Evolutionary conservation across 1,140 invertebrate species (phyloP), one percentile per base, ranked within the genome.

Genomic region (Lepidurus apus): DNA sequence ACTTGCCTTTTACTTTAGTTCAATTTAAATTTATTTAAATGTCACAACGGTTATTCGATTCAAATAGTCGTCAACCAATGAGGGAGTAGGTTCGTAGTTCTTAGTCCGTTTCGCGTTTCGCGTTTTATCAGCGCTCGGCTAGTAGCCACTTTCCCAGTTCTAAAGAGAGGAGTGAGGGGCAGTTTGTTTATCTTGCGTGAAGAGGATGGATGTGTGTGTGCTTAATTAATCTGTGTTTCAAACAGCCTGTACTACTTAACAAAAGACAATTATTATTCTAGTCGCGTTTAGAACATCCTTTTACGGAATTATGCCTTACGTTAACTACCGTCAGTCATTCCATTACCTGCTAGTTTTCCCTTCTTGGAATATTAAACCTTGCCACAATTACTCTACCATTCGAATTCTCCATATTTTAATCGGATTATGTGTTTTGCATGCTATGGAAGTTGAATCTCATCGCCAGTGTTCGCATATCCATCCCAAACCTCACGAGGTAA

Each of bases 401-500:
- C 53, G 53, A 65, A 21, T 21, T 21, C 9, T 65, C 13, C 17
- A 6, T 65, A 13, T 65, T 65, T 65, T 65, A 65, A n/a, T 65
- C 13, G 53, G 53, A 65, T 65, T 65, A 17, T 65, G 53, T 17
- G 6, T 65, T n/a, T 65, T 65, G 5, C n/a, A 65, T n/a, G 17
- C 53, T n/a, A 1, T 13, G 17, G 6, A 21, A n/a, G 53, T 65
- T 65, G 53, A 65, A 65, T 77, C 44, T 75, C 42, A 76, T 76
- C 79, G 74, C 26, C 85, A 86, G 74, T 88, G 88, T 84, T 86
- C 81, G 79, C 88, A 89, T 81, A 84, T 85, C 77, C 86, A 88
- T 83, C 88, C 87, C 17, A 84, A 84, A 73, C 83, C 85, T 17
- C 83, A 88, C 81, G 87, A 89, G 87, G 88, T 88, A 80, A 86